Evolutionary conservation across 2,888 invertebrate genomes (phyloP).

Genomic region (Ichneumoninae sp.): DNA sequence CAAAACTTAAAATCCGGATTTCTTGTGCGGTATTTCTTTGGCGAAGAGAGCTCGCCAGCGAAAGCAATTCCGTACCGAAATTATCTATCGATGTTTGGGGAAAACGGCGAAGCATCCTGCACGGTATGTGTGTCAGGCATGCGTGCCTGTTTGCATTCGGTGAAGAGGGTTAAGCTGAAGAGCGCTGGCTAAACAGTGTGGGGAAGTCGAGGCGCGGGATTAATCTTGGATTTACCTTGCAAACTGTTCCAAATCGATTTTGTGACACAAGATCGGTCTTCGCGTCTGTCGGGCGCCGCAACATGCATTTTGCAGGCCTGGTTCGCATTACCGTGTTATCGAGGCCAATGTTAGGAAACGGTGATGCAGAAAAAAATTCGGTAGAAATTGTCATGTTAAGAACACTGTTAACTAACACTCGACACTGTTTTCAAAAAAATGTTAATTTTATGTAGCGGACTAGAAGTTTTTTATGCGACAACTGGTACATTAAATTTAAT

Average conservation of each 20-base stretch:
- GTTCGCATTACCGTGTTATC: background rate
- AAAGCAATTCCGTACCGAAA: conserved; percentile 36
- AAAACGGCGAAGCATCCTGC: background rate
- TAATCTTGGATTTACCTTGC: conserved; percentile 76
- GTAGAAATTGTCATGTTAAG: too few species aligned
- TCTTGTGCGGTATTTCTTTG: background rate
- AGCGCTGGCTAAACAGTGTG: conserved; percentile 63
- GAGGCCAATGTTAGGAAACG: too few species aligned
- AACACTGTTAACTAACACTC: too few species aligned
- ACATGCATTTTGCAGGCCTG: background rate
- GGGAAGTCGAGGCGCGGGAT: conserved; percentile 56
- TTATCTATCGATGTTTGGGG: background rate
- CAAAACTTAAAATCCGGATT: background rate
- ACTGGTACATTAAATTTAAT: too few species aligned
- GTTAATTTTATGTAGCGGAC: too few species aligned
- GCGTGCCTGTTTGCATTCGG: conserved; percentile 73
- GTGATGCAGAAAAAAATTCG: too few species aligned
- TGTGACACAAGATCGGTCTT: background rate
- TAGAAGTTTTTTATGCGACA: too few species aligned
- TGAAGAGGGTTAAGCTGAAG: conserved; percentile 66
- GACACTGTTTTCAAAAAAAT: too few species aligned
- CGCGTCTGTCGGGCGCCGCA: background rate
- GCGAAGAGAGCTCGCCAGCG: background rate
- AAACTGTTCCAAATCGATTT: conserved; percentile 76
- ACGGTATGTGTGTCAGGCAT: background rate